Evolutionary conservation across 2,113 vertebrate genomes (phyloP).

Genomic region (Larimichthys polyactis): DNA sequence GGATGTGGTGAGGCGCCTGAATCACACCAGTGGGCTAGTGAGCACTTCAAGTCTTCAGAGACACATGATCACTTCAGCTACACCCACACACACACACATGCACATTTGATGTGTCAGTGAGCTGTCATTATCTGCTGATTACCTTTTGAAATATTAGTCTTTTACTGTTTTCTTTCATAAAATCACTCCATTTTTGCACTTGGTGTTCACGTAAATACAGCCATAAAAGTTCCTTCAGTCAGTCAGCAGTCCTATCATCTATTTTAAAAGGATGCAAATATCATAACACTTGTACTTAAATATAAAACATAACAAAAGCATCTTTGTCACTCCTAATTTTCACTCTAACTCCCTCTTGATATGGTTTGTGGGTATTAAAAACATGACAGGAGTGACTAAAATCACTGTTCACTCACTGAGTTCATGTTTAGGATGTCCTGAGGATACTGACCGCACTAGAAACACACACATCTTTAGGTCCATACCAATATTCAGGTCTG

Average conservation of each 20-base stretch:
- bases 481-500: too few species aligned
- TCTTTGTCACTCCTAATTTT: neutral
- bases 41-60: constrained; percentile 36
- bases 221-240: too few species aligned
- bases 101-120: constrained; percentile 32
- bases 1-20: constrained; percentile 35
- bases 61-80: constrained; percentile 46
- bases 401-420: neutral
- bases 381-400: neutral
- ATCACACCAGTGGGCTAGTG: constrained; percentile 43
- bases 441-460: too few species aligned
- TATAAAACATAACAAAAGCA: neutral
- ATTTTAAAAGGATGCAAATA: too few species aligned
- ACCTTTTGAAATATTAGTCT: neutral
- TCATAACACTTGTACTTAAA: neutral
- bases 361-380: too few species aligned
- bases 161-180: neutral
- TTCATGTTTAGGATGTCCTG: neutral
- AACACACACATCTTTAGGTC: neutral
- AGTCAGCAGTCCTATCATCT: too few species aligned
- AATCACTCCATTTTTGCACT: neutral
- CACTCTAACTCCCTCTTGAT: neutral
- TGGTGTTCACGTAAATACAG: neutral
- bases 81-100: constrained; percentile 31
- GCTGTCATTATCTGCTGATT: constrained; percentile 29